Conservation (phyloP, 1,140 invertebrate species). For the Aphaenogaster ashmeadi region DNA sequence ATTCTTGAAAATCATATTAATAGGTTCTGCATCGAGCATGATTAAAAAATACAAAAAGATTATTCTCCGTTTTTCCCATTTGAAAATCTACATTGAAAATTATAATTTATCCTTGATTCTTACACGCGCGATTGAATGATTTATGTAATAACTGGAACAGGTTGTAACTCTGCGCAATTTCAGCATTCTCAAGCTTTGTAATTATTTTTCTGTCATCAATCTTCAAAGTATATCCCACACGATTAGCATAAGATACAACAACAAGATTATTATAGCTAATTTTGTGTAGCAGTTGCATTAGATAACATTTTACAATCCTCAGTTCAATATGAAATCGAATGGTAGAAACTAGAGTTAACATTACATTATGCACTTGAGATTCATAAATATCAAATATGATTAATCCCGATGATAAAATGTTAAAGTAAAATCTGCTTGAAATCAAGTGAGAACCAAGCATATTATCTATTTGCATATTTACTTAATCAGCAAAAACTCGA, state of each 20-base stretch:
- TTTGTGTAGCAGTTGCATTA: background rate
- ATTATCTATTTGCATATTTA: background rate
- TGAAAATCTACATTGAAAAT: conserved; percentile 7
- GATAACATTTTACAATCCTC: background rate
- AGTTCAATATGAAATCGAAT: background rate
- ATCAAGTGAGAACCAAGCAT: background rate
- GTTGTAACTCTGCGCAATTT: background rate
- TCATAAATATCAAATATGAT: background rate
- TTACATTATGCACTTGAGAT: background rate
- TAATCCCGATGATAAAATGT: background rate
- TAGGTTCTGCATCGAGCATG: background rate
- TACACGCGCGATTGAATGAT: background rate
- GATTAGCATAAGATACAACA: background rate
- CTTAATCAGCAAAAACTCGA: background rate
- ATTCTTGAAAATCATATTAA: background rate
- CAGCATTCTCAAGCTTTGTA: background rate
- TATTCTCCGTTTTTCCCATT: background rate
- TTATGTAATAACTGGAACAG: conserved; percentile 1
- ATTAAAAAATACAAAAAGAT: background rate
- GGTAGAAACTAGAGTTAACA: background rate
- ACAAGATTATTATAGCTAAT: background rate
- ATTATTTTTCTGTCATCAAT: conserved; percentile 2
- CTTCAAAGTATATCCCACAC: background rate
- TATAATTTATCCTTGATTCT: conserved; percentile 29
- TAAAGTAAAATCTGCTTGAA: background rate